Evolutionary conservation across 2,888 invertebrate genomes (phyloP), one percentile per base, ranked within the genome.

Genomic region (Agrotis clavis): DNA sequence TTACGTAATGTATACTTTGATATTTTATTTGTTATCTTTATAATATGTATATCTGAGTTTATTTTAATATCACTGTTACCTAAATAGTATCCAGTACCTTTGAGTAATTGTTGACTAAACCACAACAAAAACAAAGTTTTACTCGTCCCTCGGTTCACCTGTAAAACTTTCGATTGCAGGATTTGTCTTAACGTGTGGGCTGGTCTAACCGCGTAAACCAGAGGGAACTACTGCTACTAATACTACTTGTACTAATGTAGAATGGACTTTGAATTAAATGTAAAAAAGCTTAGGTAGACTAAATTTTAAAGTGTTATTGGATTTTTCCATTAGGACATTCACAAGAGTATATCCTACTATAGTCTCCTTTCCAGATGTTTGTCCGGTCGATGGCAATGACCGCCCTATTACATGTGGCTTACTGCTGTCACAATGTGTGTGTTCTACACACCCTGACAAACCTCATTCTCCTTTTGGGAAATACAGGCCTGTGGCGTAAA

Each of bases 51-150:
- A 41, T 14, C 3, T 13, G 11, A 48, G 25, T 57, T 30, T 21
- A 50, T 50, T 21, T 19, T 78, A 4, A 21, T 47, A 41, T 9
- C 35, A 62, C 30, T 6, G 6, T 51, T 48, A 35, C 11, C 7
- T 53, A 3, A n/a, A 19, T 51, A 51, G 21, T 19, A 54, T 35
- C 13, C 30, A 14, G 53, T 41, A 47, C 64, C 48, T 79, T 82
- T 68, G 48, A 57, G 67, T 73, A 67, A 74, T 70, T 51, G 64
- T 70, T 56, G 53, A 30, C 47, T 7, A 51, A 35, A 65, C 57
- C 63, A 69, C 69, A 67, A 67, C 74, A 72, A 70, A 82, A 83
- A 67, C 80, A 62, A 79, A 79, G 80, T 79, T 83, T 61, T 61
- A 71, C 47, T 68, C 61, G 57, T 21, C 47, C 61, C 67, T 67